Evolutionary conservation across 2,888 invertebrate species (phyloP).

Genomic region (Dyspetes luteomarginatus): DNA sequence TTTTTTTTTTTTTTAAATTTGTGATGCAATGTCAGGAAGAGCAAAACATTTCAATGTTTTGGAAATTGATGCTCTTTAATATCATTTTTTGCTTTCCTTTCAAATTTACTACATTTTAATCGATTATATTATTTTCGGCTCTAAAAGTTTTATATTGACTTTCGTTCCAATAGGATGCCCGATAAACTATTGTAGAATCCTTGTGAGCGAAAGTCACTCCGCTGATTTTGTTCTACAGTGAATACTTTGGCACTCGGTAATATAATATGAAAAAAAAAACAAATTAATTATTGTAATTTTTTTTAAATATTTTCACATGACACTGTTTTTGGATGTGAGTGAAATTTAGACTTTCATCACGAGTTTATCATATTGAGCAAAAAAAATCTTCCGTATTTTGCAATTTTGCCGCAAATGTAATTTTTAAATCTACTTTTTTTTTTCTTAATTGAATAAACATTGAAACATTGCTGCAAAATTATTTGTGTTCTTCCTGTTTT

Average conservation of each 20-base stretch:
- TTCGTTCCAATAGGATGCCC: background rate
- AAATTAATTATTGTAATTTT: background rate
- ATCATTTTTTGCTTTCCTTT: background rate
- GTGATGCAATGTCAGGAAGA: background rate
- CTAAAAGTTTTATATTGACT: background rate
- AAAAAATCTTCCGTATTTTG: slow-evolving; percentile 46
- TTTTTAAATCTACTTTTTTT: slow-evolving; percentile 47
- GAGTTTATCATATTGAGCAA: background rate
- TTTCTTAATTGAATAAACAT: slow-evolving; percentile 56
- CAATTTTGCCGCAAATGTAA: slow-evolving; percentile 42
- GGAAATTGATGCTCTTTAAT: background rate
- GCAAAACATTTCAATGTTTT: background rate
- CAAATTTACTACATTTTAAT: background rate
- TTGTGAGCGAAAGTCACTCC: background rate
- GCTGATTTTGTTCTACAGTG: background rate
- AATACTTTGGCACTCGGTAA: background rate
- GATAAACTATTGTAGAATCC: background rate
- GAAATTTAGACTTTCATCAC: slow-evolving; percentile 14
- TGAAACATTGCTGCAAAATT: slow-evolving; percentile 31
- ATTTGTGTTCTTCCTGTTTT: background rate
- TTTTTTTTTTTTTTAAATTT: background rate
- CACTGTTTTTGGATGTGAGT: background rate
- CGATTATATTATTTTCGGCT: slow-evolving; percentile 4
- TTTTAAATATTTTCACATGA: background rate
- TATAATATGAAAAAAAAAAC: background rate